These are phyloP conservation scores for Phylloscopus trochilus DNA, from an alignment of 2,113 vertebrate genomes.

Conservation along the genomic window DNA sequence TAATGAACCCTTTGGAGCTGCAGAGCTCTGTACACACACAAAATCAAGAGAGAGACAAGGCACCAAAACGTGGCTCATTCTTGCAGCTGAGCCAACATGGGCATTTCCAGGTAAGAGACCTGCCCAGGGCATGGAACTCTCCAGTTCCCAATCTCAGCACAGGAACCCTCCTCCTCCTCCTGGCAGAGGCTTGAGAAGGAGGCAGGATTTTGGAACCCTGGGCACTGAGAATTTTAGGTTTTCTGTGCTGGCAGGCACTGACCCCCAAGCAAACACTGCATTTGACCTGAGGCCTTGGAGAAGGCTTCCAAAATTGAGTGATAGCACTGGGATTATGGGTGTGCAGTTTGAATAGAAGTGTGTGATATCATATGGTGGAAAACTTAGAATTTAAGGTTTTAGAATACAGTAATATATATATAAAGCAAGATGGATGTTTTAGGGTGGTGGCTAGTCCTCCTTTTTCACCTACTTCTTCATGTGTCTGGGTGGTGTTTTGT, in stretches of 20 bases:
- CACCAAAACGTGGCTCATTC: neutral
- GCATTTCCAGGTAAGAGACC: neutral
- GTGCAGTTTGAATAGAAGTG: neutral
- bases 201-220: neutral
- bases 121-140: too few relatives aligned
- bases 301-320: neutral
- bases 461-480: neutral
- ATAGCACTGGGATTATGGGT: neutral
- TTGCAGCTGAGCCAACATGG: accelerated
- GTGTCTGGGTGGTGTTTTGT: neutral
- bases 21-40: neutral
- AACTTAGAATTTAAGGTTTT: neutral
- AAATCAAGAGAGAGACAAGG: neutral
- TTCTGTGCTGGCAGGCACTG: neutral
- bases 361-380: neutral
- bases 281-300: neutral
- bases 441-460: neutral
- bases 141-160: neutral
- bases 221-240: neutral
- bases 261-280: neutral
- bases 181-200: neutral
- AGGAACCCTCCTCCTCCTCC: neutral
- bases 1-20: neutral
- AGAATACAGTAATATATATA: neutral
- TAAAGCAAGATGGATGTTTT: neutral